Conservation (phyloP, 2,888 invertebrate genomes). For the Eudasyphora cyanicolor region DNA sequence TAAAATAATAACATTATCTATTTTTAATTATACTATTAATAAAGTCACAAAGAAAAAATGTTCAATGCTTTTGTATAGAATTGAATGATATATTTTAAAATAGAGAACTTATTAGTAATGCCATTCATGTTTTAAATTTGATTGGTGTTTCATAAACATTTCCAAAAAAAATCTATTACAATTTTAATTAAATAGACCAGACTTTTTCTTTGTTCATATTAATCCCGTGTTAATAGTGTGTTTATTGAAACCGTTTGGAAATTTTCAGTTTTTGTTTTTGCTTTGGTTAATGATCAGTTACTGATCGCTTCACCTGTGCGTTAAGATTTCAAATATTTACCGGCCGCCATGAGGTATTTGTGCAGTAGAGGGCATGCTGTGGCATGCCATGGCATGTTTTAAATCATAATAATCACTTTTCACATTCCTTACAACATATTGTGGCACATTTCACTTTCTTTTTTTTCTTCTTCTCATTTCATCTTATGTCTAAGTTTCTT, state of each 20-base stretch:
- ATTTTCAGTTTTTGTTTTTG: background rate
- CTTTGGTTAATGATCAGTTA: background rate
- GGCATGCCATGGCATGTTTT: conserved; percentile 42
- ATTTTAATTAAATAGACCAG: too few species aligned
- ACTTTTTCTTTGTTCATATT: too few species aligned
- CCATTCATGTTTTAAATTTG: too few species aligned
- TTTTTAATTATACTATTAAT: too few species aligned
- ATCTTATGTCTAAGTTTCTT: background rate
- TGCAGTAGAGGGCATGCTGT: background rate
- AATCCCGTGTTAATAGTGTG: background rate
- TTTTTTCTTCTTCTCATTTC: conserved; percentile 12
- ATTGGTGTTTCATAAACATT: too few species aligned
- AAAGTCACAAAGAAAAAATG: too few species aligned
- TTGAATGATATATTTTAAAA: too few species aligned
- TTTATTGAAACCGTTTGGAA: background rate
- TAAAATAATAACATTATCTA: too few species aligned
- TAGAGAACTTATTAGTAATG: too few species aligned
- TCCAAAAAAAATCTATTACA: too few species aligned
- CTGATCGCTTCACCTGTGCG: background rate
- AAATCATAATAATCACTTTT: conserved; percentile 62
- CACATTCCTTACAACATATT: conserved; percentile 63
- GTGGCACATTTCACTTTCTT: conserved; percentile 65
- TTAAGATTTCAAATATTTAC: background rate
- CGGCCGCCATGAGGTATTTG: background rate
- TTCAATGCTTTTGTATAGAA: too few species aligned